Conservation (phyloP, 2,888 invertebrate species). For the Didymodactylos carnosus region DNA sequence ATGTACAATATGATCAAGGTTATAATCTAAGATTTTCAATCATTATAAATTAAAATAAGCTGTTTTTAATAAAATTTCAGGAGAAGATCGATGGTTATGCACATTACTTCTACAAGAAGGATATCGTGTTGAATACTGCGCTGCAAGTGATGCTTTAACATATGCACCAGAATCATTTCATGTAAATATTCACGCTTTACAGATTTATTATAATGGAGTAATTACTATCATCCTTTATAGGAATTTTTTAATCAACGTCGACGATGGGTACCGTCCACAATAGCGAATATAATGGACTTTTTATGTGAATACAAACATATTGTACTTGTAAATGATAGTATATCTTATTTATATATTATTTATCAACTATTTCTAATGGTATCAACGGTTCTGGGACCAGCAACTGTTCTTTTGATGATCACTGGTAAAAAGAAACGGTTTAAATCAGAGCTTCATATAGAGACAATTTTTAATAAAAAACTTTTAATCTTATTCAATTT, state of each 20-base stretch:
- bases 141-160: slow-evolving; percentile 95
- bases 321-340: slow-evolving; percentile 23
- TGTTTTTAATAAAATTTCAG: neutral
- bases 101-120: slow-evolving; percentile 88
- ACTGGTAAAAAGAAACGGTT: too few species aligned
- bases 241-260: slow-evolving; percentile 95
- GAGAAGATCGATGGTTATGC: slow-evolving; percentile 96
- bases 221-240: too few species aligned
- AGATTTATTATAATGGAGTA: slow-evolving; percentile 30
- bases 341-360: slow-evolving; percentile 23
- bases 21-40: neutral
- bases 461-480: too few species aligned
- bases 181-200: slow-evolving; percentile 16
- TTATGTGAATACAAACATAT: slow-evolving; percentile 22
- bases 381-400: slow-evolving; percentile 20
- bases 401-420: slow-evolving; percentile 24
- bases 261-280: slow-evolving; percentile 94
- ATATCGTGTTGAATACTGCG: slow-evolving; percentile 92
- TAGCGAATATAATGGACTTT: slow-evolving; percentile 93
- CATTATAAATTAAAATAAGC: neutral
- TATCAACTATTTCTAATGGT: slow-evolving; percentile 23
- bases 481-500: too few species aligned
- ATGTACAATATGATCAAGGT: slow-evolving; percentile 91
- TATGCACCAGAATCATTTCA: slow-evolving; percentile 62
- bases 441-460: too few species aligned